Percentiles rank a stretch among this genome's conserved stretches.
Evolutionary conservation across 2,113 vertebrate genomes (phyloP).

Genomic region (Progne subis): DNA sequence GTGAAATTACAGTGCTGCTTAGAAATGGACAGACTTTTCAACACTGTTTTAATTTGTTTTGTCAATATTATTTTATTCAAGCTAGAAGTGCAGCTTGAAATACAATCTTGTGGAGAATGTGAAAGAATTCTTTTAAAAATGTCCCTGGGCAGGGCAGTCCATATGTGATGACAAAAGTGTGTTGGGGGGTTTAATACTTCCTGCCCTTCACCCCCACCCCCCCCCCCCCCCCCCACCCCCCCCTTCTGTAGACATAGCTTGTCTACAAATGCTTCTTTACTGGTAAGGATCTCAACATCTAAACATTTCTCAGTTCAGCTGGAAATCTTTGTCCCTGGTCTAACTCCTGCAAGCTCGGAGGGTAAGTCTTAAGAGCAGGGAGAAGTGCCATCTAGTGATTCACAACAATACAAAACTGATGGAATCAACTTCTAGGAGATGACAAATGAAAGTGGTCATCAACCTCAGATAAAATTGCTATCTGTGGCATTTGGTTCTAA

Average conservation of each 20-base stretch:
- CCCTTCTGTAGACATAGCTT: background rate
- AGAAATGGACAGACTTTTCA: background rate
- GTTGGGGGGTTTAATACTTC: accelerated
- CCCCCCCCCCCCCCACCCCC: no score
- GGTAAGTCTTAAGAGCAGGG: background rate
- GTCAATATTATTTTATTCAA: background rate
- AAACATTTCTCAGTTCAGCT: background rate
- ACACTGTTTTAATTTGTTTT: background rate
- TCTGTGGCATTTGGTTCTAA: background rate
- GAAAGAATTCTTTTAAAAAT: background rate
- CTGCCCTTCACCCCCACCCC: no score
- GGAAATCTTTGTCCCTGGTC: background rate
- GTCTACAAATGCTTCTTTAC: background rate
- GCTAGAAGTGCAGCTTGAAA: background rate
- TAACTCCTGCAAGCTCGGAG: background rate
- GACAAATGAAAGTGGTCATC: constrained; percentile 1
- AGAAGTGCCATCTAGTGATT: constrained; percentile 30
- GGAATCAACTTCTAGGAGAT: background rate
- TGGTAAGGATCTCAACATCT: background rate
- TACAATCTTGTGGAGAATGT: background rate
- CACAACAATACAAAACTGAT: background rate
- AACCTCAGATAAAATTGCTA: background rate
- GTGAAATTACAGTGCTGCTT: background rate
- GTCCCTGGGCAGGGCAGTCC: background rate
- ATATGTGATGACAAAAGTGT: background rate